phyloP scores from a whole-genome alignment of 2,797 vertebrate genomes.

The Hydrophis major region DNA sequence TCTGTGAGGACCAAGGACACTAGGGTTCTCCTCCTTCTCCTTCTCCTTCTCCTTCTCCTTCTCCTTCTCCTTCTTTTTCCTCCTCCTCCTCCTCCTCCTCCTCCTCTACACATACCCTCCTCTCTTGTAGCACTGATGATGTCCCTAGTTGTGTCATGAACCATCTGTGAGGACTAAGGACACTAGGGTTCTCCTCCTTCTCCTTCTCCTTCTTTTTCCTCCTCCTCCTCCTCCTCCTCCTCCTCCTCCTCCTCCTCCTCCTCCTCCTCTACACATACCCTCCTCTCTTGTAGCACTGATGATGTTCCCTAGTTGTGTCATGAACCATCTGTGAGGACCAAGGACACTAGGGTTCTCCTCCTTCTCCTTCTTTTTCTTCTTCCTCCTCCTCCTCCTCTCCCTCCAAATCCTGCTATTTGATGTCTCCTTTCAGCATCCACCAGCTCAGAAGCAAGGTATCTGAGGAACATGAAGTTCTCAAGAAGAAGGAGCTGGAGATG shows the following conservation, averaged over 20 bases:
- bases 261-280: background rate
- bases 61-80: too few relatives aligned
- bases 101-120: too few relatives aligned
- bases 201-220: background rate
- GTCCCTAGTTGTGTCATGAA: too few relatives aligned
- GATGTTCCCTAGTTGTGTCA: background rate
- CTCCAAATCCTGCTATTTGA: too few relatives aligned
- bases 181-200: too few relatives aligned
- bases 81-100: too few relatives aligned
- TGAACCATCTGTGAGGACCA: background rate
- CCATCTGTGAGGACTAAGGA: too few relatives aligned
- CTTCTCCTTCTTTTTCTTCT: background rate
- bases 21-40: too few relatives aligned
- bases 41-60: background rate
- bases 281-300: background rate
- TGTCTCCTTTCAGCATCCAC: slow-evolving; percentile 64
- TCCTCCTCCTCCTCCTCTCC: background rate
- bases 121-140: too few relatives aligned
- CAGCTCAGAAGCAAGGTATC: slow-evolving; percentile 86
- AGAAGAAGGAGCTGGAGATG: slow-evolving; percentile 82
- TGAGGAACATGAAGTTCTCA: slow-evolving; percentile 83
- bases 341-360: background rate
- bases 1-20: too few relatives aligned
- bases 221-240: too few relatives aligned
- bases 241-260: background rate